Percentiles rank a stretch among this genome's conserved stretches.
These are phyloP conservation scores for Hirtodrosophila confusa DNA, from an alignment of 2,888 invertebrate genomes.

Conservation along the genomic window DNA sequence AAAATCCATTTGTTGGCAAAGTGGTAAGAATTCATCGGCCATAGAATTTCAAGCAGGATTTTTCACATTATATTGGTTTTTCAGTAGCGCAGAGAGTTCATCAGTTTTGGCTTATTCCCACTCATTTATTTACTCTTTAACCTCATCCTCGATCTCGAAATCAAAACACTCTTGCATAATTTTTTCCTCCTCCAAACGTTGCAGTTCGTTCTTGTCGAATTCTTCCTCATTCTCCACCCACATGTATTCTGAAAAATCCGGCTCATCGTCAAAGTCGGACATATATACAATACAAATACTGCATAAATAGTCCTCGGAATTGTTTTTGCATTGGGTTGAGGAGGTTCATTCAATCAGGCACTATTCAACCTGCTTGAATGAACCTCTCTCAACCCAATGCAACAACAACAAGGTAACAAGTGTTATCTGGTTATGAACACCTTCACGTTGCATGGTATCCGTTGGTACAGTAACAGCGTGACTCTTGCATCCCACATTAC, in stretches of 20 bases:
- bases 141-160: slow-evolving; percentile 92
- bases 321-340: background rate
- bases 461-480: slow-evolving; percentile 1
- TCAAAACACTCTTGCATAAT: slow-evolving; percentile 94
- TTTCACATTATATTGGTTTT: slow-evolving; percentile 83
- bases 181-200: slow-evolving; percentile 93
- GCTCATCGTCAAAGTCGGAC: slow-evolving; percentile 81
- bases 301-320: background rate
- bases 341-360: too few species aligned
- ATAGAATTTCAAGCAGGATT: slow-evolving; percentile 92
- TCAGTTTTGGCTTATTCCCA: slow-evolving; percentile 82
- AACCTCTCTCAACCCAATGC: slow-evolving; percentile 70
- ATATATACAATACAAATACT: slow-evolving; percentile 35
- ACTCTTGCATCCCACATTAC: background rate
- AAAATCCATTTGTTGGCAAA: slow-evolving; percentile 78
- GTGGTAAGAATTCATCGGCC: slow-evolving; percentile 93
- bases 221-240: slow-evolving; percentile 98
- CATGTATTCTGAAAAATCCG: slow-evolving; percentile 94
- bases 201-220: slow-evolving; percentile 95
- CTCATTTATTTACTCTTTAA: slow-evolving; percentile 85
- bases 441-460: slow-evolving; percentile 31
- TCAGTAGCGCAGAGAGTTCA: slow-evolving; percentile 82
- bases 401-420: slow-evolving; percentile 66
- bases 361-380: slow-evolving; percentile 52
- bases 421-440: slow-evolving; percentile 49